A percentile compares a stretch with the other conserved stretches of the same genome.
phyloP scores from a whole-genome alignment of 2,888 invertebrate genomes.

The Abrostola tripartita region DNA sequence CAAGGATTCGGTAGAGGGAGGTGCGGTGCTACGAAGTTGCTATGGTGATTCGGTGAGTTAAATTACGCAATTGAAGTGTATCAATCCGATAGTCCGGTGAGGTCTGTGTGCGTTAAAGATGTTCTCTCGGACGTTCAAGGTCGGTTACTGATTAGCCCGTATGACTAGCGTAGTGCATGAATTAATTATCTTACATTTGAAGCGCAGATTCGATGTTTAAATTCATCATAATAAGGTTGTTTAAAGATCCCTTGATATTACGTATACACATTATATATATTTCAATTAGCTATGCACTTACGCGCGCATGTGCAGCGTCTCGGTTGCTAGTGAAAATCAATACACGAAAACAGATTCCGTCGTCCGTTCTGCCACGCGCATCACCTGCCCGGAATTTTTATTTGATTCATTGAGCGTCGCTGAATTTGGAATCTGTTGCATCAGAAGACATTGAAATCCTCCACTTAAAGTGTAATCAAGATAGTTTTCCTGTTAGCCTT shows the following conservation, averaged over 20 bases:
- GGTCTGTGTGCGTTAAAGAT: slow-evolving; percentile 57
- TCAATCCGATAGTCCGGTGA: slow-evolving; percentile 57
- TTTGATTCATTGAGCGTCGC: slow-evolving; percentile 11
- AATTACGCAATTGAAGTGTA: slow-evolving; percentile 59
- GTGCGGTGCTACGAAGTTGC: slow-evolving; percentile 71
- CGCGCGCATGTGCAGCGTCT: slow-evolving; percentile 44
- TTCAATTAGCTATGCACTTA: slow-evolving; percentile 14
- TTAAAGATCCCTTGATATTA: too few relatives aligned
- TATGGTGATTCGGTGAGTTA: slow-evolving; percentile 71
- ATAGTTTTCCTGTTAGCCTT: slow-evolving; percentile 45
- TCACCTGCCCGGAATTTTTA: slow-evolving; percentile 39
- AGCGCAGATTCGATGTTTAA: slow-evolving; percentile 30
- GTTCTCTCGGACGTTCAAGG: slow-evolving; percentile 68
- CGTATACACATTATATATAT: too few relatives aligned
- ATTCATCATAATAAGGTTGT: background rate
- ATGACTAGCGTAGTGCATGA: slow-evolving; percentile 36
- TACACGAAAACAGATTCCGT: slow-evolving; percentile 13
- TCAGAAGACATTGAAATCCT: slow-evolving; percentile 35
- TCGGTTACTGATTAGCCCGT: slow-evolving; percentile 58
- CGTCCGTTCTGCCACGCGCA: slow-evolving; percentile 8
- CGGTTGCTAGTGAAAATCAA: slow-evolving; percentile 24
- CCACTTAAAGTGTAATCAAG: slow-evolving; percentile 20
- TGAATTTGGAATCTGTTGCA: slow-evolving; percentile 35
- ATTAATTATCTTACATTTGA: slow-evolving; percentile 41
- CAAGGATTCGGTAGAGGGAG: slow-evolving; percentile 70